A percentile compares a stretch with the other conserved stretches of the same genome.
Evolutionary conservation across 2,797 vertebrate genomes (phyloP).

Genomic region (Antrozous pallidus): DNA sequence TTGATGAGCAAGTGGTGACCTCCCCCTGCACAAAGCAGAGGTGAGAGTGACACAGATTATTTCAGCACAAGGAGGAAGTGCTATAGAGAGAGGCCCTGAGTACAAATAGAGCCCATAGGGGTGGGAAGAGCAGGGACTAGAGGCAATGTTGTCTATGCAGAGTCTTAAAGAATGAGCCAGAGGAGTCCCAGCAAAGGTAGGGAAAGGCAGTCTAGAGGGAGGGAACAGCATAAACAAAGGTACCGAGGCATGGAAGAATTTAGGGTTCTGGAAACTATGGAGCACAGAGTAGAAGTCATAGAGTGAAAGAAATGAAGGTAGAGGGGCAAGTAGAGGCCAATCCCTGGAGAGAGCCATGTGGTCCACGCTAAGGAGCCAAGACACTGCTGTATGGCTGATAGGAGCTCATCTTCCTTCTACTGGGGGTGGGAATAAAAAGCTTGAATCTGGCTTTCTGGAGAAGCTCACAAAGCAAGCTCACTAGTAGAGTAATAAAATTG

Average conservation of each 20-base stretch:
- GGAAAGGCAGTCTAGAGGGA: neutral
- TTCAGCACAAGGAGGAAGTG: neutral
- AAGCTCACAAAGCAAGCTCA: neutral
- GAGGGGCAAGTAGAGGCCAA: too few species aligned
- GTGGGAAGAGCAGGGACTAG: neutral
- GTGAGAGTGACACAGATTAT: accelerated
- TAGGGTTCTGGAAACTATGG: neutral
- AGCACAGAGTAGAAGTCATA: neutral
- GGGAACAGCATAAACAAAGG: neutral
- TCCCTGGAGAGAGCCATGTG: accelerated
- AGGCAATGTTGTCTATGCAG: neutral
- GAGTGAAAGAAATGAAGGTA: neutral
- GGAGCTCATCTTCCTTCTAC: neutral
- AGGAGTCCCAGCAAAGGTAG: neutral
- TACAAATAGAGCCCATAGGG: neutral
- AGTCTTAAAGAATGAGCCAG: neutral
- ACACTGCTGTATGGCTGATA: accelerated
- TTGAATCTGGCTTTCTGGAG: neutral
- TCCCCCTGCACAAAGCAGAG: neutral
- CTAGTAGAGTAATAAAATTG: neutral
- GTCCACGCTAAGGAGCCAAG: neutral
- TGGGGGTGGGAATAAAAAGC: neutral
- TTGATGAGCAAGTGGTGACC: neutral
- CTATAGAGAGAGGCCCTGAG: neutral
- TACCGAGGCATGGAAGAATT: neutral